Base-by-base conservation (phyloP, 1,140 invertebrate genomes). In the Pteromalus puparum region DNA sequence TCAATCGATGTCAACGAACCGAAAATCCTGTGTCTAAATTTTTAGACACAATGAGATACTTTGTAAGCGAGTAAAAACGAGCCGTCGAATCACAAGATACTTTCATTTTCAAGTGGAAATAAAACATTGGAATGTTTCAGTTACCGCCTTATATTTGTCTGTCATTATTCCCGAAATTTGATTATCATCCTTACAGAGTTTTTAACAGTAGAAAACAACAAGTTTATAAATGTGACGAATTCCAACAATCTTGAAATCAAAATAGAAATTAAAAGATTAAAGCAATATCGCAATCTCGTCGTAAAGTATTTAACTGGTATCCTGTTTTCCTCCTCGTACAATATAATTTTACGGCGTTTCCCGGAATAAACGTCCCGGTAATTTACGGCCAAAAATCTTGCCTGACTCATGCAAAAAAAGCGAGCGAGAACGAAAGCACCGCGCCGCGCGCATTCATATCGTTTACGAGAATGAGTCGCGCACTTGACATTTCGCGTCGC, bases 1-100 rank as follows among this genome's bases (percentile, higher is more conserved):
- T 86, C 78, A 74, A 79, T 79, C 79, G 80, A 85, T 87, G 89
- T 86, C 87, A 90, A 89, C 87, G 88, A 90, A 90, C 89, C 83
- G 82, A 80, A 82, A 78, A 83, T 61, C 38, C 75, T 21, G 30
- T 21, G 12, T 30, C 34, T 21, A 34, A 26, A n/a, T 38, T 74
- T 74, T 74, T 21, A 38, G 10, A 42, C 72, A n/a, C 72, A n/a
- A 21, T 21, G 4, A 61, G 21, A 61, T 61, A 21, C 15, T 48
- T 2, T 18, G 3, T 48, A 48, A 4, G 13, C 46, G 15, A 48
- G 2, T 15, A 15, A 13, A 48, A 48, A 15, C 4, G 46, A 48
- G 10, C 2, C 46, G 12, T 15, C 1, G 13, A 48, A 2, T 48
- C 15, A 12, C 46, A 15, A 48, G 1, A 4, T 5, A 48, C 13